Percentiles rank a stretch among this genome's conserved stretches.
Conservation (phyloP, 2,797 vertebrate species). For the Cichlasoma orientale region DNA sequence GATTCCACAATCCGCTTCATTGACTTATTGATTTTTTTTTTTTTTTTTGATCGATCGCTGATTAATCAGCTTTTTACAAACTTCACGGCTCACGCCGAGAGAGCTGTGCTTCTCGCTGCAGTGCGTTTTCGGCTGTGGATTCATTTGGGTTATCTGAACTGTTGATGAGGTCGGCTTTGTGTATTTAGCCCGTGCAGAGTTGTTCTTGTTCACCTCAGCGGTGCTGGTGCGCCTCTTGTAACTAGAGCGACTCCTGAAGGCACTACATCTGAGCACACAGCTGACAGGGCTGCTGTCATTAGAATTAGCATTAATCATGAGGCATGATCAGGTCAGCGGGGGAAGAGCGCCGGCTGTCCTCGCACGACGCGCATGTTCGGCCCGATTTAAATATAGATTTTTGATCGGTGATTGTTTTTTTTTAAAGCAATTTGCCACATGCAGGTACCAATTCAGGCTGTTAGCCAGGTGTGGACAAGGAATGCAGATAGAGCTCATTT, state of each 20-base stretch:
- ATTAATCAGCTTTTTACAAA: not conserved
- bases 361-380: constrained; percentile 3
- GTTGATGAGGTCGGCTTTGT: constrained; percentile 72
- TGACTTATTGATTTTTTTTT: constrained; percentile 15
- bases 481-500: constrained; percentile 19
- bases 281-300: constrained; percentile 76
- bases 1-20: constrained; percentile 19
- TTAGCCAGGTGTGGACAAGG: constrained; percentile 25
- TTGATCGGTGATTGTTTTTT: not conserved
- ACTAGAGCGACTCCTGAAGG: constrained; percentile 83
- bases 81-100: not conserved
- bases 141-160: constrained; percentile 48
- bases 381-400: constrained; percentile 25
- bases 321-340: constrained; percentile 61
- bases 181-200: constrained; percentile 56
- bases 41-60: not conserved
- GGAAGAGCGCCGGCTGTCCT: not conserved
- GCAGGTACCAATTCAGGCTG: not conserved
- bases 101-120: not conserved
- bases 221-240: constrained; percentile 76
- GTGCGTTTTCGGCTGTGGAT: constrained; percentile 11
- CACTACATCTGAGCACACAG: constrained; percentile 72
- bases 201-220: constrained; percentile 68
- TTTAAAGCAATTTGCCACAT: not conserved
- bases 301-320: constrained; percentile 77